Percentiles rank a stretch among this genome's conserved stretches.
Evolutionary conservation across 2,888 invertebrate genomes (phyloP).

Genomic region (Lasioglossum marginatum): DNA sequence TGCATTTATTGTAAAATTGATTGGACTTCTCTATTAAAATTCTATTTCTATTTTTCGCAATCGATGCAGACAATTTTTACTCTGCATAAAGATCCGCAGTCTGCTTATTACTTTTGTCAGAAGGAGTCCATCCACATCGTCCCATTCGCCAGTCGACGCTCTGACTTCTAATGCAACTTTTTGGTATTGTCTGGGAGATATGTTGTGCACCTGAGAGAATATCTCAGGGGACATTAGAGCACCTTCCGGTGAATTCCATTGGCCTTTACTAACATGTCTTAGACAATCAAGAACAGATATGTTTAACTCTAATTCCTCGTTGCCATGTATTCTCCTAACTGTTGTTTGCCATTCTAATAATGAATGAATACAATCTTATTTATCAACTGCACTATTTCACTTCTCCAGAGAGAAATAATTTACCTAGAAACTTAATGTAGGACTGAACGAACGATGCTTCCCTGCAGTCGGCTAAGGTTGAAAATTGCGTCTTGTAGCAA

Average conservation of each 20-base stretch:
- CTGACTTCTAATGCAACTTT: constrained; percentile 89
- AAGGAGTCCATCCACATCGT: constrained; percentile 87
- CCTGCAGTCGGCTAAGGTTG: constrained; percentile 77
- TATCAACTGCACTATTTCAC: not conserved
- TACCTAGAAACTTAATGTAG: constrained; percentile 82
- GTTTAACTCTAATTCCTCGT: constrained; percentile 77
- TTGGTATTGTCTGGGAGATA: constrained; percentile 88
- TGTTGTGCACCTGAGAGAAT: constrained; percentile 86
- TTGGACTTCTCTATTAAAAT: too few relatives aligned
- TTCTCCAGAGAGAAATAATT: not conserved
- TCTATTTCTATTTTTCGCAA: too few relatives aligned
- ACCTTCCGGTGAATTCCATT: constrained; percentile 86
- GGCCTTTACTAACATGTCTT: constrained; percentile 85
- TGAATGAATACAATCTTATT: constrained; percentile 22
- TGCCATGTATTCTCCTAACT: constrained; percentile 81
- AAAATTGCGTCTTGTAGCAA: constrained; percentile 81
- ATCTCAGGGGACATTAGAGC: constrained; percentile 86
- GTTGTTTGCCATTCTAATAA: constrained; percentile 87
- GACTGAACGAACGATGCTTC: constrained; percentile 81
- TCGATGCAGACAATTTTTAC: too few relatives aligned
- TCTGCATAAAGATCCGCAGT: too few relatives aligned
- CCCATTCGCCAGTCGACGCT: constrained; percentile 87
- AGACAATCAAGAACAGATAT: constrained; percentile 85
- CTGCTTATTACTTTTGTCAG: constrained; percentile 86
- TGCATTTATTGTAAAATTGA: too few relatives aligned